Conservation (phyloP, 2,888 invertebrate species). For the Leptopilina myrica region DNA sequence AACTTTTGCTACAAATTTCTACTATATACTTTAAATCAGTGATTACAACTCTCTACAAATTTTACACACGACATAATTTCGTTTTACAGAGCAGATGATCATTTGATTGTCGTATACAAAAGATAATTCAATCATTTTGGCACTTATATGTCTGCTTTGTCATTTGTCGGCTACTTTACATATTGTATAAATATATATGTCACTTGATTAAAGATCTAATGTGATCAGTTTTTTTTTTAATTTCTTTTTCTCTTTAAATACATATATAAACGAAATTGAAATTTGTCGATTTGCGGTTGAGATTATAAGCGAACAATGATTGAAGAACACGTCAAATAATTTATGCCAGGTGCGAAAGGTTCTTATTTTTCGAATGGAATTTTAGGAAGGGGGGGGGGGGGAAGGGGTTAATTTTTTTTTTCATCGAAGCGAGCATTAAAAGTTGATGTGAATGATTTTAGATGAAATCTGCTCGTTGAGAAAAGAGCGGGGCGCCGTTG, state of each 20-base stretch:
- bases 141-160: too few species aligned
- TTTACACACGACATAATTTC: too few species aligned
- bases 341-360: not conserved
- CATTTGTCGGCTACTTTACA: too few species aligned
- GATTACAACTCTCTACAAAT: too few species aligned
- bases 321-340: not conserved
- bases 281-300: not conserved
- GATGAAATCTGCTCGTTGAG: constrained; percentile 6
- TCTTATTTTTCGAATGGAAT: not conserved
- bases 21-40: too few species aligned
- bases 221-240: not conserved
- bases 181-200: too few species aligned
- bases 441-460: constrained; percentile 12
- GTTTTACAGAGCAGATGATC: too few species aligned
- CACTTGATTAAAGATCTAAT: too few species aligned
- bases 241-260: too few species aligned
- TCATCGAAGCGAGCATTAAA: constrained; percentile 20
- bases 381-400: not conserved
- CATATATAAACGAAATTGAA: not conserved
- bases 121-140: too few species aligned
- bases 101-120: too few species aligned
- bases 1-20: too few species aligned
- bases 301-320: not conserved
- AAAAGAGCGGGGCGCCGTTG: not conserved
- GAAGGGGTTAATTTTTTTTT: not conserved